Conservation (phyloP, 1,140 invertebrate genomes). For the Drosophila lacertosa region DNA sequence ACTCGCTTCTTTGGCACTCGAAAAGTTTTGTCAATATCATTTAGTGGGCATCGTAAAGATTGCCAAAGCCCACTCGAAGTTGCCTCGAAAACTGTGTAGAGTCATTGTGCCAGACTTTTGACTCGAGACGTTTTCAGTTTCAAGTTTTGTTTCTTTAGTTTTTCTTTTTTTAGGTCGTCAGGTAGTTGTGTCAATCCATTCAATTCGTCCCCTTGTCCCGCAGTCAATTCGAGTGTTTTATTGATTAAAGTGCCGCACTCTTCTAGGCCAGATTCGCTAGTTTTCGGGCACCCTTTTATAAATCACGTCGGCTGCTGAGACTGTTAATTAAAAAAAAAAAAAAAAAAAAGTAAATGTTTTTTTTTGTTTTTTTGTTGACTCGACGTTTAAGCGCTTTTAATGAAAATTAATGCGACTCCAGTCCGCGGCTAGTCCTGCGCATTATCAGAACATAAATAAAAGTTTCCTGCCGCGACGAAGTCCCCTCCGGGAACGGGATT, state of each 20-base stretch:
- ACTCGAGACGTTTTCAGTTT: conserved; percentile 40
- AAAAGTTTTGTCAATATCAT: conserved; percentile 81
- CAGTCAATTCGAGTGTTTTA: conserved; percentile 81
- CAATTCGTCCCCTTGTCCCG: conserved; percentile 36
- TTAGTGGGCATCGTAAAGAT: conserved; percentile 81
- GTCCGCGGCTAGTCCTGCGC: not conserved
- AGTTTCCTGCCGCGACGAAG: conserved; percentile 42
- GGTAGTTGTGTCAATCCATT: conserved; percentile 25
- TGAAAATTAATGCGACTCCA: conserved; percentile 75
- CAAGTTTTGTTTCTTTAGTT: conserved; percentile 37
- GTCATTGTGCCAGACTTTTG: conserved; percentile 57
- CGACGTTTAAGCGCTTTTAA: conserved; percentile 77
- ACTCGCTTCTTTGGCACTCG: conserved; percentile 54
- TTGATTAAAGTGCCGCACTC: conserved; percentile 74
- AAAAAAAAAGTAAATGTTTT: conserved; percentile 75
- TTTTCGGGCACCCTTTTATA: conserved; percentile 59
- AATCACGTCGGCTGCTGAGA: conserved; percentile 59
- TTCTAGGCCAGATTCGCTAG: conserved; percentile 16
- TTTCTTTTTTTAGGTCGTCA: conserved; percentile 25
- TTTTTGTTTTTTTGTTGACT: too few relatives aligned
- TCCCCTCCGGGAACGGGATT: conserved; percentile 36
- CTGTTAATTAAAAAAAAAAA: conserved; percentile 79
- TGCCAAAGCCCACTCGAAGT: conserved; percentile 76
- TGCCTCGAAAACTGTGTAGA: conserved; percentile 51
- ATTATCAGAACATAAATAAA: conserved; percentile 66